A percentile compares a stretch with the other conserved stretches of the same genome.
These are phyloP conservation scores for Stegodyphus mimosarum DNA, from an alignment of 1,140 invertebrate genomes.

Conservation along the genomic window DNA sequence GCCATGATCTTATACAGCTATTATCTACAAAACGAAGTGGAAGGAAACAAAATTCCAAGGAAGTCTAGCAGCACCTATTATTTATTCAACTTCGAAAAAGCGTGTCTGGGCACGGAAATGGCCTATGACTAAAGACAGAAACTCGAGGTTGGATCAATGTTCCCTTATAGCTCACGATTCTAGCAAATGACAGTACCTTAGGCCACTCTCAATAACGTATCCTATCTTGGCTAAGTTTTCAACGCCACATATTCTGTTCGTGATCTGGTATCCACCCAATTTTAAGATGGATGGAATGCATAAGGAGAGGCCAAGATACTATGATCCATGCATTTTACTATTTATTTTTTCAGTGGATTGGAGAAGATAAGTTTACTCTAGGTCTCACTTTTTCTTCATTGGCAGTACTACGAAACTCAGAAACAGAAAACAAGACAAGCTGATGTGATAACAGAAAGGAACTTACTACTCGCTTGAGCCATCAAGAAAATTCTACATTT, in stretches of 20 bases:
- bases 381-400: too few relatives aligned
- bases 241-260: constrained; percentile 9
- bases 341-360: neutral
- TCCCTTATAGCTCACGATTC: constrained; percentile 29
- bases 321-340: neutral
- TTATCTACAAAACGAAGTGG: too few relatives aligned
- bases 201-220: constrained; percentile 24
- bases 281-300: constrained; percentile 10
- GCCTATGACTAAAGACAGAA: constrained; percentile 40
- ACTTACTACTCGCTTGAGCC: too few relatives aligned
- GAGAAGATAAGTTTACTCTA: too few relatives aligned
- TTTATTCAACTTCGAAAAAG: constrained; percentile 30
- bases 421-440: too few relatives aligned
- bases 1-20: too few relatives aligned
- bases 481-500: too few relatives aligned
- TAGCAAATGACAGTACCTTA: constrained; percentile 33
- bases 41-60: too few relatives aligned
- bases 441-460: too few relatives aligned
- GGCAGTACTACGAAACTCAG: too few relatives aligned
- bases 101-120: constrained; percentile 2
- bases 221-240: constrained; percentile 14
- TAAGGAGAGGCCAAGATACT: neutral
- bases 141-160: constrained; percentile 16
- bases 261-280: constrained; percentile 5
- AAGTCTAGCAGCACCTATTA: too few relatives aligned